These are phyloP conservation scores for Hyperoplus immaculatus DNA, from an alignment of 2,797 vertebrate genomes.

Conservation along the genomic window DNA sequence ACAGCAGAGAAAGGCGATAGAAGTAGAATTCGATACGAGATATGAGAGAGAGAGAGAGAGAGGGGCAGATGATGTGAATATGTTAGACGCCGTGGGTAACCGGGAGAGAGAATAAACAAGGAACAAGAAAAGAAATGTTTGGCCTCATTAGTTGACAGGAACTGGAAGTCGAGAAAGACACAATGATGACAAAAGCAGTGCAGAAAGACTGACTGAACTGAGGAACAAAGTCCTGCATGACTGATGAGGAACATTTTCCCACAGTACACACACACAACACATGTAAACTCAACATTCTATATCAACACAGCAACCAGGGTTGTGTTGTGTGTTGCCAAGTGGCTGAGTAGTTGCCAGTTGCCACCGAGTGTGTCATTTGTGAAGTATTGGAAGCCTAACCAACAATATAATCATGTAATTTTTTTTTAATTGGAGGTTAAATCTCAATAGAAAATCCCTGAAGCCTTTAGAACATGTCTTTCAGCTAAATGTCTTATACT, in stretches of 20 bases:
- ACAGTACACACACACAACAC: constrained; percentile 19
- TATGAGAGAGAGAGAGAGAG: background rate
- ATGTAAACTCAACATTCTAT: constrained; percentile 31
- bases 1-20: constrained; percentile 3
- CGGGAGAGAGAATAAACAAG: background rate
- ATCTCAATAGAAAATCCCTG: background rate
- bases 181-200: constrained; percentile 13
- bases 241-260: constrained; percentile 14
- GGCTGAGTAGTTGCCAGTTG: background rate
- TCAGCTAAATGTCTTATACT: background rate
- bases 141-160: background rate
- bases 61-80: constrained; percentile 20
- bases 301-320: background rate
- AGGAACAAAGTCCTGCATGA: constrained; percentile 32
- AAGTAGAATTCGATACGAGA: too few relatives aligned
- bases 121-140: background rate
- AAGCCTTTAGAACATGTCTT: background rate
- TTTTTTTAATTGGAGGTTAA: background rate
- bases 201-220: constrained; percentile 34
- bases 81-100: constrained; percentile 12
- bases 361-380: background rate
- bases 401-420: background rate
- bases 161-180: constrained; percentile 5
- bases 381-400: background rate
- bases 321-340: constrained; percentile 15